Conservation (phyloP, 2,113 vertebrate genomes). For the Hippocampus zosterae region DNA sequence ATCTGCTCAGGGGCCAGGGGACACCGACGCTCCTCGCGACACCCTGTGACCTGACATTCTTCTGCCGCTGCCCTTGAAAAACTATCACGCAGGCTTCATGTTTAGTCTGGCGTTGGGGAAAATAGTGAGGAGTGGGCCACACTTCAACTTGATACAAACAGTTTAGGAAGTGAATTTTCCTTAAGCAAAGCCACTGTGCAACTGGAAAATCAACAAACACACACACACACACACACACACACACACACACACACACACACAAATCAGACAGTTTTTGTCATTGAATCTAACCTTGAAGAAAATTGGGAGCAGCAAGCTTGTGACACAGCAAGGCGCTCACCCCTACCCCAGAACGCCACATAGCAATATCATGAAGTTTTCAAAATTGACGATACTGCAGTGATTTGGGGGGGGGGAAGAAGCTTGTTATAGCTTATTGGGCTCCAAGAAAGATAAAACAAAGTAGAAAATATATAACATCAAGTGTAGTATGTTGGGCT, state of each 20-base stretch:
- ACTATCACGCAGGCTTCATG: conserved; percentile 51
- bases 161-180: not conserved
- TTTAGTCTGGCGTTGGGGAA: conserved; percentile 55
- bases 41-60: conserved; percentile 66
- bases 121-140: conserved; percentile 32
- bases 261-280: conserved; percentile 4
- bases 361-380: conserved; percentile 14
- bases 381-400: not conserved
- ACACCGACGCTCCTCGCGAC: conserved; percentile 39
- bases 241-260: no score
- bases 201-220: conserved; percentile 20
- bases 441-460: not conserved
- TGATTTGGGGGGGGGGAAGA: not conserved
- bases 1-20: conserved; percentile 58
- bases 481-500: not conserved
- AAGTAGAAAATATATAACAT: conserved; percentile 1
- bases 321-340: conserved; percentile 18
- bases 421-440: not conserved
- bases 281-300: conserved; percentile 39
- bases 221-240: no score
- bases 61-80: conserved; percentile 39
- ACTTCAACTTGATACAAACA: conserved; percentile 44
- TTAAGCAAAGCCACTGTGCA: conserved; percentile 6
- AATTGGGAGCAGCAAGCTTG: conserved; percentile 24
- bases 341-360: not conserved